These are phyloP conservation scores for Alviniconcha strummeri DNA, from an alignment of 2,888 invertebrate genomes.

Conservation along the genomic window DNA sequence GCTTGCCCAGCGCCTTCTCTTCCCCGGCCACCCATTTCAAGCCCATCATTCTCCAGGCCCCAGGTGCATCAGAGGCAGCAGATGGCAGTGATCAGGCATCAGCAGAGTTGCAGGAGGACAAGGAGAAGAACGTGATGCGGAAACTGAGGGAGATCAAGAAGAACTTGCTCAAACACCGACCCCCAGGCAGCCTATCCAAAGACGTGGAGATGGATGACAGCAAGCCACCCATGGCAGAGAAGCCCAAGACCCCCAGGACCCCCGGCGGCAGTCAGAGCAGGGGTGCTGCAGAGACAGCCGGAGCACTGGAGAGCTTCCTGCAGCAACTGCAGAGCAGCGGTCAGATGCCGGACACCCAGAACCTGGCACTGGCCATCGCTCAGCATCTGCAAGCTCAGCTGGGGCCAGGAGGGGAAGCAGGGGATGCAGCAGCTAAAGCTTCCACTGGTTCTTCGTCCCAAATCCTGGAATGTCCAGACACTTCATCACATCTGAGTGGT, in stretches of 20 bases:
- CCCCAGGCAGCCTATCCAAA: slow-evolving; percentile 44
- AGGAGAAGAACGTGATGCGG: slow-evolving; percentile 54
- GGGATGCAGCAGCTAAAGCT: background rate
- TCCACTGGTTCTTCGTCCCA: background rate
- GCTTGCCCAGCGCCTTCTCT: slow-evolving; percentile 64
- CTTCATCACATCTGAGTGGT: background rate
- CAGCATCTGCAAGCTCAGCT: slow-evolving; percentile 47
- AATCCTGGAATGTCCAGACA: background rate
- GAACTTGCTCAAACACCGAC: slow-evolving; percentile 60
- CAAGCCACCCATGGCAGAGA: slow-evolving; percentile 2
- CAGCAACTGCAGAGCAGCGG: slow-evolving; percentile 46
- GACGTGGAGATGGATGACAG: slow-evolving; percentile 54
- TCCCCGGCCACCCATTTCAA: slow-evolving; percentile 70
- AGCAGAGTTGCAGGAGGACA: slow-evolving; percentile 20
- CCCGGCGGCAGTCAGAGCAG: slow-evolving; percentile 28
- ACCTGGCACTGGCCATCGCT: slow-evolving; percentile 61
- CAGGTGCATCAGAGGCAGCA: background rate
- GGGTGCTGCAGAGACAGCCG: slow-evolving; percentile 9
- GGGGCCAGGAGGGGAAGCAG: background rate
- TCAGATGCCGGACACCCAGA: slow-evolving; percentile 55
- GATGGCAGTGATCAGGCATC: background rate
- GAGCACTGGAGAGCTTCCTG: slow-evolving; percentile 28
- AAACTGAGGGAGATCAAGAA: slow-evolving; percentile 67
- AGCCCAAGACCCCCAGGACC: background rate
- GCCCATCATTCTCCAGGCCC: slow-evolving; percentile 60